Evolutionary conservation across 2,113 vertebrate genomes (phyloP).

Genomic region (Nibea albiflora): DNA sequence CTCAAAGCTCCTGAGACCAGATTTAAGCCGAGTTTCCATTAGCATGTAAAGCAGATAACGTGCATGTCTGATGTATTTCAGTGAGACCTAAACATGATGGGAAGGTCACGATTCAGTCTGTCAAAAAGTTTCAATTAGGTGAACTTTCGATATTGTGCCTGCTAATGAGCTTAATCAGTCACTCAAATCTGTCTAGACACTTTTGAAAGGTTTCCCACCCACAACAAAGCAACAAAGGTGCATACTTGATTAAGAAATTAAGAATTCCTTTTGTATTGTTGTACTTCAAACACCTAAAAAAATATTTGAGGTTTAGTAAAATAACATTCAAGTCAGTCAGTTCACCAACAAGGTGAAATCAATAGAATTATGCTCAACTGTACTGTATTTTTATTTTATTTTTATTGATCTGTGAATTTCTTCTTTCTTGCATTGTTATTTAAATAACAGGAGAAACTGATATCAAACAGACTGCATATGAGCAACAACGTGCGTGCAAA

Average conservation of each 20-base stretch:
- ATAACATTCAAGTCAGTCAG: background rate
- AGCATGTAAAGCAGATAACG: conserved; percentile 38
- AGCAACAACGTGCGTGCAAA: background rate
- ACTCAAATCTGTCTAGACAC: conserved; percentile 56
- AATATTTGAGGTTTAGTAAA: background rate
- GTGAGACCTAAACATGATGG: conserved; percentile 23
- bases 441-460: background rate
- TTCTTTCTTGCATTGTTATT: background rate
- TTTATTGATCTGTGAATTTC: background rate
- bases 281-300: background rate
- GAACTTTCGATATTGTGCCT: conserved; percentile 28
- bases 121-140: conserved; percentile 34
- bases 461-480: background rate
- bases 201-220: conserved; percentile 49
- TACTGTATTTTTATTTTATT: background rate
- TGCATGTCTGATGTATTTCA: conserved; percentile 23
- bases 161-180: conserved; percentile 64
- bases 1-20: conserved; percentile 23
- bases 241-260: conserved; percentile 6
- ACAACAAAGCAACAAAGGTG: conserved; percentile 19
- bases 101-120: conserved; percentile 27
- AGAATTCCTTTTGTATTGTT: conserved; percentile 5
- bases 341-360: background rate
- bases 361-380: background rate
- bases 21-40: background rate